These are phyloP conservation scores for Burhinus bistriatus DNA, from an alignment of 2,113 vertebrate species.

Conservation along the genomic window DNA sequence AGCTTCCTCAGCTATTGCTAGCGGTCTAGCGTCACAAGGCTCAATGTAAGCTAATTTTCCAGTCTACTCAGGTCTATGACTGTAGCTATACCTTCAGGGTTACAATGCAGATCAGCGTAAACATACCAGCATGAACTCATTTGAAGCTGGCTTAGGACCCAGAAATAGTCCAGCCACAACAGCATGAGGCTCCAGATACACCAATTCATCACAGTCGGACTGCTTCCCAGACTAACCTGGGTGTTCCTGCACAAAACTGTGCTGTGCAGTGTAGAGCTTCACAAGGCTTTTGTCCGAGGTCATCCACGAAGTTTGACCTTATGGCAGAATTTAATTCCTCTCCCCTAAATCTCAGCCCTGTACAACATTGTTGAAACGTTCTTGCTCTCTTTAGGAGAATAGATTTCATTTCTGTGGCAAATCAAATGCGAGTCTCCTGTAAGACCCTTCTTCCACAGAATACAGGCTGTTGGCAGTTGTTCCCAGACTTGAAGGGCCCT, in stretches of 20 bases:
- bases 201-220: neutral
- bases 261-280: neutral
- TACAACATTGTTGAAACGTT: neutral
- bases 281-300: neutral
- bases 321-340: neutral
- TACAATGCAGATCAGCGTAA: neutral
- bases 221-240: neutral
- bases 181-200: neutral
- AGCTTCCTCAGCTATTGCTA: neutral
- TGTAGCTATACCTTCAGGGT: neutral
- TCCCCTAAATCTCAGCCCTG: neutral
- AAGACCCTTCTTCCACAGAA: neutral
- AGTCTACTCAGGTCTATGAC: neutral
- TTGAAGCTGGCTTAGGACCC: neutral
- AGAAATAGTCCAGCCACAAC: neutral
- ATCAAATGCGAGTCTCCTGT: neutral
- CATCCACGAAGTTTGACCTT: neutral
- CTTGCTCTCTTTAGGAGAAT: neutral
- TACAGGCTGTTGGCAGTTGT: neutral
- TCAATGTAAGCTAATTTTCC: neutral
- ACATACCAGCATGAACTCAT: neutral
- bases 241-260: neutral
- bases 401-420: conserved; percentile 30
- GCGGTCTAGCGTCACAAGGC: neutral
- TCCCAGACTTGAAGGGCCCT: neutral